Percentiles rank a stretch among this genome's conserved stretches.
phyloP scores from a whole-genome alignment of 2,888 invertebrate genomes.

The Phaonia tiefii region DNA sequence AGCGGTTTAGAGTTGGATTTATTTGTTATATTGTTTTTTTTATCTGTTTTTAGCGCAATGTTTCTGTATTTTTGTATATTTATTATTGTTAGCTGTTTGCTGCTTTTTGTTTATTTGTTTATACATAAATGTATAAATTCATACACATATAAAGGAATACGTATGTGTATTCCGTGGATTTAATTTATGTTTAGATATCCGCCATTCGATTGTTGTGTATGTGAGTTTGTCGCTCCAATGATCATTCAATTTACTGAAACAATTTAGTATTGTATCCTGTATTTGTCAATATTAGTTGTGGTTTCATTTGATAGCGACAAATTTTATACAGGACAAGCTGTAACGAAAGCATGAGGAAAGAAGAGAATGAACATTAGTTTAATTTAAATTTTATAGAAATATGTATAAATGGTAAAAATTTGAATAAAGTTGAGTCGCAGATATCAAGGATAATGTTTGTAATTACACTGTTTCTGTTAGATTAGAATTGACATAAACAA shows the following conservation, averaged over 20 bases:
- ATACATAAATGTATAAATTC: neutral
- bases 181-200: slow-evolving; percentile 59
- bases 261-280: slow-evolving; percentile 61
- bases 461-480: too few species aligned
- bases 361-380: slow-evolving; percentile 24
- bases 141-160: neutral
- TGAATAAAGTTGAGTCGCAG: too few species aligned
- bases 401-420: too few species aligned
- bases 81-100: slow-evolving; percentile 51
- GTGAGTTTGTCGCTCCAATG: slow-evolving; percentile 39
- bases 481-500: too few species aligned
- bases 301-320: slow-evolving; percentile 37
- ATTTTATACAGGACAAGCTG: neutral
- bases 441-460: too few species aligned
- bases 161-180: slow-evolving; percentile 21
- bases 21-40: slow-evolving; percentile 22
- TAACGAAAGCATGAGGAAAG: neutral
- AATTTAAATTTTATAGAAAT: slow-evolving; percentile 19
- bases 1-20: neutral
- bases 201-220: slow-evolving; percentile 23
- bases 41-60: slow-evolving; percentile 52
- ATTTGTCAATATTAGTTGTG: slow-evolving; percentile 60
- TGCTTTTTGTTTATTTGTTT: slow-evolving; percentile 54
- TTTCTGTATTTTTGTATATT: too few species aligned
- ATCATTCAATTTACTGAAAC: slow-evolving; percentile 63